Base-by-base conservation (phyloP, 2,888 invertebrate genomes). In the Physocephala rufipes region DNA sequence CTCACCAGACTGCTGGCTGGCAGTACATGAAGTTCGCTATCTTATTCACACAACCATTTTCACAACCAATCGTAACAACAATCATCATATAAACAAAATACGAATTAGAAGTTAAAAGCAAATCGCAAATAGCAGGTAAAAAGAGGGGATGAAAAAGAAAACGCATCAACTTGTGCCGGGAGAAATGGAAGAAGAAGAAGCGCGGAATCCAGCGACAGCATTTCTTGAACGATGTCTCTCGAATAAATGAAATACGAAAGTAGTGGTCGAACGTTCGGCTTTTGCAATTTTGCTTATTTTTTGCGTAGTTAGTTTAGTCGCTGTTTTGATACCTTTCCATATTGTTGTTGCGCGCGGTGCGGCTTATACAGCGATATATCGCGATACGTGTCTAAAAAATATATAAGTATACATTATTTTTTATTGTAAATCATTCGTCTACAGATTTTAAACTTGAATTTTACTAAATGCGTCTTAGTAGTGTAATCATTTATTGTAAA, bases 261-360 rank as follows among this genome's bases (percentile, higher is more conserved):
- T 36, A 36, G 15, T 28, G 28, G 9, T 24, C 49, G 59, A 43
- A 47, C 47, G n/a, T n/a, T n/a, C n/a, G n/a, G n/a, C n/a, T n/a
- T n/a, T 26, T 67, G 67, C 59, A 45, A 49, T 30, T n/a, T 61
- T 62, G 68, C 68, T 68, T 61, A 51, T 68, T 68, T n/a, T 68
- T 68, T 68, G 62, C 68, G 68, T 68, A 61, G 68, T 68, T 66
- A 66, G 66, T 66, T n/a, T 68, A 61, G 68, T 68, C 51, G 68
- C 51, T 45, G 49, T 61, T 61, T 61, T 70, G 58, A 64, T 70
- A 70, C 70, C 70, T 70, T 70, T 70, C 43, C 49, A 55, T 43
- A 55, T 69, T 71, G 71, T 71, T 66, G 65, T 65, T 71, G 59
- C 43, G 16, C 51, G 63, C 24, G 47, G 19, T 51, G 53, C 66